Base-by-base conservation (phyloP, 1,140 invertebrate genomes). In the Coptotermes formosanus region DNA sequence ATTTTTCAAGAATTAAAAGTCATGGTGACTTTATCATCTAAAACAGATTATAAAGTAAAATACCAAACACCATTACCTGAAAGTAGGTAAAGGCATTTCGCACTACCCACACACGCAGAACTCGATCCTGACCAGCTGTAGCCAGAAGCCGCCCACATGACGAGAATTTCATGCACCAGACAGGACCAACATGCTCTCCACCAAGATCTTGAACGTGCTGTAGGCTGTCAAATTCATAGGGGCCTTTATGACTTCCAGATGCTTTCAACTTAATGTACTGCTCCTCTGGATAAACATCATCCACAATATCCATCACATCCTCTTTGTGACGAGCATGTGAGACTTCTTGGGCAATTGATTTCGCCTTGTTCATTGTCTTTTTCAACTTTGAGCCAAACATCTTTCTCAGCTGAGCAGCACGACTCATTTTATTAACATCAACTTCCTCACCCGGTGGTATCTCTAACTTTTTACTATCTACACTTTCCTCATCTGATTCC, bases 81-180 rank as follows among this genome's bases (percentile, higher is more conserved):
- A 99, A 99, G 91, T 97, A 97, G 55, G 94, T 93, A 89, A 95
- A 96, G 1, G 97, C 96, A 90, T 97, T 96, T 87, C 96, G 94
- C 0, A 99, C 91, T 82, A 99, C 97, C 98, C 98, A 99, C 86
- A 99, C 96, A 85, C 98, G 92, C 81, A 99, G 91, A 82, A 99
- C 94, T 87, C 95, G 94, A 92, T 99, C 98, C 92, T 99, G 98
- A 0, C 98, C 98, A 82, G 98, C 98, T 6, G 98, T 99, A 11
- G 98, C 98, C 86, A 99, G 90, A 75, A 99, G 91, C 83, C 97
- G 92, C 0, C 98, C 98, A 92, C 98, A 99, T 44, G 95, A 95
- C 82, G 98, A 99, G 90, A 99, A 99, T 92, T 99, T 99, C 96
- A 99, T 99, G 88, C 97, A 98, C 98, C 98, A 99, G 88, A 99